These are phyloP conservation scores for Sorex fumeus DNA, from an alignment of 2,113 vertebrate genomes.

Conservation along the genomic window DNA sequence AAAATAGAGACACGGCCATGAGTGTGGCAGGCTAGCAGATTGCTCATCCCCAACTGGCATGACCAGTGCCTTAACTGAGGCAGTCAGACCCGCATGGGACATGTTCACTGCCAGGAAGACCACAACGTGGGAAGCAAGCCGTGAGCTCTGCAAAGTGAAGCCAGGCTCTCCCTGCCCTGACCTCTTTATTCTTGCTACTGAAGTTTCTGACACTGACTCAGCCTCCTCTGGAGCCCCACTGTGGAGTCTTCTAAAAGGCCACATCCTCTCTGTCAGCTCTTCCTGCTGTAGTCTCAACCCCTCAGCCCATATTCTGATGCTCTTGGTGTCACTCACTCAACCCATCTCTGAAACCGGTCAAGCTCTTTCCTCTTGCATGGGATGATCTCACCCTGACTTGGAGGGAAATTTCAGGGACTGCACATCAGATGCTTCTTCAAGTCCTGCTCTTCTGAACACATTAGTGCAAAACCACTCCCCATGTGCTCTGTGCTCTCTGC, in stretches of 20 bases:
- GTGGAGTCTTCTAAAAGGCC: not conserved
- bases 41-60: not conserved
- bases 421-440: not conserved
- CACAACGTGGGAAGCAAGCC: not conserved
- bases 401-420: not conserved
- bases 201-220: not conserved
- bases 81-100: too few species aligned
- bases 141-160: not conserved
- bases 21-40: not conserved
- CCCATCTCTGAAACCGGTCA: not conserved
- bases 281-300: not conserved
- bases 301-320: fast-evolving
- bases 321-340: not conserved
- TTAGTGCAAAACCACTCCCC: not conserved
- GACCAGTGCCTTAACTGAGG: not conserved
- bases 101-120: too few species aligned
- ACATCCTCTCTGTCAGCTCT: not conserved
- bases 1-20: constrained; percentile 29
- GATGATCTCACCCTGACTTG: not conserved
- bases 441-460: not conserved
- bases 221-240: too few species aligned
- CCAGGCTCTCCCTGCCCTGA: not conserved
- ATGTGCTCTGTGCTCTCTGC: not conserved
- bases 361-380: not conserved
- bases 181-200: not conserved